These are phyloP conservation scores for Porphyrio hochstetteri DNA, from an alignment of 2,113 vertebrate species.

Conservation along the genomic window DNA sequence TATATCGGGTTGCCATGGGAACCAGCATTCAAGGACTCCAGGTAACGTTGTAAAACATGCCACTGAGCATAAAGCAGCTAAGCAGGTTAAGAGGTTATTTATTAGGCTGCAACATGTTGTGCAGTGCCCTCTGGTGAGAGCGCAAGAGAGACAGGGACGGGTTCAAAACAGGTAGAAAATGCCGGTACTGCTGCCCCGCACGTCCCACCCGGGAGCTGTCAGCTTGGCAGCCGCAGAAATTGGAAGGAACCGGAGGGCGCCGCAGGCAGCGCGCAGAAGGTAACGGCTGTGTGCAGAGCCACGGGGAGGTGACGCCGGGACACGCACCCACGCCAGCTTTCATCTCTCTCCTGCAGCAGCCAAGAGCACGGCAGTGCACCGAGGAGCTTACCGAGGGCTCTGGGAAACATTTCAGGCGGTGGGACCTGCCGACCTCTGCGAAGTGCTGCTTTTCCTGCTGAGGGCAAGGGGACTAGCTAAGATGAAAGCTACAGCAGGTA, in stretches of 20 bases:
- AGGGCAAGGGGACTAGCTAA: background rate
- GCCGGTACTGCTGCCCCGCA: fast-evolving
- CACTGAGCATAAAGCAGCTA: slow-evolving; percentile 71
- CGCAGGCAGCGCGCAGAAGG: background rate
- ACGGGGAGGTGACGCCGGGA: background rate
- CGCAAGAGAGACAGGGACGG: background rate
- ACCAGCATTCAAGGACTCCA: slow-evolving; percentile 74
- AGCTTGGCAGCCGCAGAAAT: background rate
- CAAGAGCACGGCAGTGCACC: fast-evolving
- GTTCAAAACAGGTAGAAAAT: background rate
- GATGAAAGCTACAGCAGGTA: background rate
- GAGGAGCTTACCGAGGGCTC: background rate
- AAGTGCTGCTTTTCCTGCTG: background rate
- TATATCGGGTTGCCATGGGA: slow-evolving; percentile 70
- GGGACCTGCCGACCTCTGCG: background rate
- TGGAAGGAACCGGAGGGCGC: fast-evolving
- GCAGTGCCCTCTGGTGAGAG: slow-evolving; percentile 74
- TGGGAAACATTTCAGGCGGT: fast-evolving
- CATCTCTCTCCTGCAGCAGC: fast-evolving
- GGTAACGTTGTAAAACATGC: slow-evolving; percentile 74
- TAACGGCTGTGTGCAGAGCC: background rate
- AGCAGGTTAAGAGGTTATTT: slow-evolving; percentile 76
- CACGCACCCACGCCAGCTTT: fast-evolving
- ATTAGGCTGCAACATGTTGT: slow-evolving; percentile 62
- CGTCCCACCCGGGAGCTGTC: fast-evolving